These are phyloP conservation scores for Reticulitermes speratus DNA, from an alignment of 1,140 invertebrate species.

Conservation along the genomic window DNA sequence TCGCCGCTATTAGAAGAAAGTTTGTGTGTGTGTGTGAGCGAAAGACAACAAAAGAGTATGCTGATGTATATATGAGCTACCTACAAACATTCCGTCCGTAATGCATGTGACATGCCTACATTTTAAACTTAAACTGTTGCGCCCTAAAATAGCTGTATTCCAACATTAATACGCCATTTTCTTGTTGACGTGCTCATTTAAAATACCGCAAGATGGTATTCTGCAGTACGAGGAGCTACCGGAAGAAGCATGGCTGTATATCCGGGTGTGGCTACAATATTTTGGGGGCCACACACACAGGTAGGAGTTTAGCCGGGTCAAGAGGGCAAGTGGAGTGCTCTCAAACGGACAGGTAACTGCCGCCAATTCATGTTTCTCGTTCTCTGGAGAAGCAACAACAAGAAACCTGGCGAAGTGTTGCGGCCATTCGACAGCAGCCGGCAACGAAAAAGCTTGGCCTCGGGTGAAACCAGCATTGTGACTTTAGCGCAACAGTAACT, in stretches of 20 bases:
- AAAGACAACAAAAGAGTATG: too few species aligned
- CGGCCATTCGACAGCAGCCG: background rate
- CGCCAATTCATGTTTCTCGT: background rate
- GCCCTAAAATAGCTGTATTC: too few species aligned
- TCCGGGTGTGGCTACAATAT: background rate
- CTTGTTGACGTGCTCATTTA: too few species aligned
- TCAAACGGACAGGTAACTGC: conserved; percentile 5
- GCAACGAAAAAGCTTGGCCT: background rate
- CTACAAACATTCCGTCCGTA: too few species aligned
- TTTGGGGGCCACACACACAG: conserved; percentile 9
- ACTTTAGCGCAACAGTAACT: too few species aligned
- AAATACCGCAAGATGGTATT: background rate
- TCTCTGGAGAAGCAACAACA: conserved; percentile 6
- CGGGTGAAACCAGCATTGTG: background rate
- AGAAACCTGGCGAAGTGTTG: background rate
- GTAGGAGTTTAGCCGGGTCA: background rate
- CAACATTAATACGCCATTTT: too few species aligned
- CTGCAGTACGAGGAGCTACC: background rate
- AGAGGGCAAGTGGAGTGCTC: conserved; percentile 7
- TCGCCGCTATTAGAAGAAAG: too few species aligned
- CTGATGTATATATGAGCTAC: too few species aligned
- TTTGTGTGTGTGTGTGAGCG: too few species aligned
- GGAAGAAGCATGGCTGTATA: background rate
- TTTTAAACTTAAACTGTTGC: too few species aligned
- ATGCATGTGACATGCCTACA: too few species aligned